Base-by-base conservation (phyloP, 2,888 invertebrate species). In the Temnothorax rugatulus region DNA sequence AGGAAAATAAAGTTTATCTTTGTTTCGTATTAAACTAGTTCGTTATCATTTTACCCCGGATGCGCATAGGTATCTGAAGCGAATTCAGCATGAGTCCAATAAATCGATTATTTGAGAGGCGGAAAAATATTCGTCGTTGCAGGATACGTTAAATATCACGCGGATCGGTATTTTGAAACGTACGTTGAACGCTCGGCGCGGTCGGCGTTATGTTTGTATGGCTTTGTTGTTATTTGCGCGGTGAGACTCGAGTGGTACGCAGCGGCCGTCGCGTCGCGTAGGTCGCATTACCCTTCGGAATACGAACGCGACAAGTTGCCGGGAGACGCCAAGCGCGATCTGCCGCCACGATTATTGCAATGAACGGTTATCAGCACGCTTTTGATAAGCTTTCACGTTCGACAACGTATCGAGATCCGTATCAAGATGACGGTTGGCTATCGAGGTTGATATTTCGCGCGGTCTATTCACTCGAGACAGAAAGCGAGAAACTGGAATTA, bases 201-300 rank as follows among this genome's bases (percentile, higher is more conserved):
- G 41, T 15, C 18, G 29, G 15, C 25, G 25, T 25, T 29, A 29
- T 29, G 29, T 68, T 47, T 68, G 9, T 29, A 68, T 18, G 25
- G 13, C 47, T 68, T 68, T 44, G 47, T 63, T 63, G 61, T 47
- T 18, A 47, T 68, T 47, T 47, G 66, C 25, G 25, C 44, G 66
- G 44, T 4, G 29, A 7, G 66, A 29, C 47, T 68, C 18, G 47
- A 18, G 44, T 4, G 41, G 13, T 21, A 41, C 41, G 21, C n/a
- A 66, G 44, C 8, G 63, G 21, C 2, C 34, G 3, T 44, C 21
- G 61, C 38, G 63, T 63, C 34, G 7, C 34, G 34, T 34, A 63
- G 38, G 41, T 64, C 21, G 25, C 47, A 50, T 47, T 68, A 50
- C 18, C 11, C 47, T 68, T 47, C 47, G 47, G 15, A 44, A 25